These are phyloP conservation scores for Caenorhabditis virilis DNA, from an alignment of 2,888 invertebrate species.

Conservation along the genomic window DNA sequence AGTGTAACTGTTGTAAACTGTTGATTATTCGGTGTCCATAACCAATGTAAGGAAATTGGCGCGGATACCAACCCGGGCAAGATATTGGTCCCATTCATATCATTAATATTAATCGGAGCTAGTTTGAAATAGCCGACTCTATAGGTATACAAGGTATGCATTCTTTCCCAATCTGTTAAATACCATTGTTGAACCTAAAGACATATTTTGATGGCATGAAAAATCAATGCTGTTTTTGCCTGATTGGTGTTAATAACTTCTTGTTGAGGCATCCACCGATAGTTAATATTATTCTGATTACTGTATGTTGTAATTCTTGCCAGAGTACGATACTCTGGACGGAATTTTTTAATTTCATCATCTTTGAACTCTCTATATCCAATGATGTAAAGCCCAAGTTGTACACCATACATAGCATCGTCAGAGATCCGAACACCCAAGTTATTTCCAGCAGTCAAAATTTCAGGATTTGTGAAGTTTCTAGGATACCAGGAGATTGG, in stretches of 20 bases:
- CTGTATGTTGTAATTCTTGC: constrained; percentile 61
- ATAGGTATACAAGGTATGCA: constrained; percentile 64
- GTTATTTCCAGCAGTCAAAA: constrained; percentile 45
- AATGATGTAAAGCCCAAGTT: constrained; percentile 66
- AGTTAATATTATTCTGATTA: constrained; percentile 61
- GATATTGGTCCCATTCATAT: constrained; percentile 56
- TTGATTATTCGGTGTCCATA: constrained; percentile 62
- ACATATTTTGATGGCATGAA: no score
- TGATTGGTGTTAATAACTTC: constrained; percentile 67
- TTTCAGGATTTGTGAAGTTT: constrained; percentile 67
- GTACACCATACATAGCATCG: constrained; percentile 63
- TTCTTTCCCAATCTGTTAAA: constrained; percentile 66
- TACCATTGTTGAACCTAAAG: constrained; percentile 66
- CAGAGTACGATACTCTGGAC: constrained; percentile 66
- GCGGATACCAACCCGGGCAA: constrained; percentile 64
- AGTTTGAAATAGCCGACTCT: constrained; percentile 67
- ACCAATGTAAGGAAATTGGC: constrained; percentile 68
- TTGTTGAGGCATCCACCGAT: constrained; percentile 64
- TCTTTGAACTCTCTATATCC: constrained; percentile 64
- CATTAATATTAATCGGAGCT: constrained; percentile 63
- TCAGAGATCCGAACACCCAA: constrained; percentile 58
- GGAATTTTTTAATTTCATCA: constrained; percentile 66
- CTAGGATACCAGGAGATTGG: constrained; percentile 67
- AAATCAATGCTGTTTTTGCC: no score
- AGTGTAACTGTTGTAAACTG: constrained; percentile 53